Conservation (phyloP, 2,113 vertebrate species). For the Malaclemys terrapin region DNA sequence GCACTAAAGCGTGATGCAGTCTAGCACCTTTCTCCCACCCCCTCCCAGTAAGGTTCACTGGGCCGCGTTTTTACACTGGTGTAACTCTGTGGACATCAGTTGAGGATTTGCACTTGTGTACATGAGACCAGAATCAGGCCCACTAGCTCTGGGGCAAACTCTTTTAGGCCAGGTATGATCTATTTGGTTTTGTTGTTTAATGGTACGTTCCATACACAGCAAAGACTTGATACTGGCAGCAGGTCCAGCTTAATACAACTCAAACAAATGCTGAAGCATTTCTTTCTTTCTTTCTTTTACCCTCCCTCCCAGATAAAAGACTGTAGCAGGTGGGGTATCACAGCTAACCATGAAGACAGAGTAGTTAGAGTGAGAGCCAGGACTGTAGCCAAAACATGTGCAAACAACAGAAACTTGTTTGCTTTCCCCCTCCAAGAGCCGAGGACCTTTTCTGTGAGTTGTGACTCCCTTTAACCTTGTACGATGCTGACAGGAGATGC, state of each 20-base stretch:
- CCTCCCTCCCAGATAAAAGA: not conserved
- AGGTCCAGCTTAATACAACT: not conserved
- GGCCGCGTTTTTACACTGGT: not conserved
- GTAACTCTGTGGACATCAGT: fast-evolving
- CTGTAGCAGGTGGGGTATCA: too few relatives aligned
- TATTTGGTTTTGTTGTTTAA: fast-evolving
- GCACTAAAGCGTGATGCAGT: fast-evolving
- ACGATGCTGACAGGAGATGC: not conserved
- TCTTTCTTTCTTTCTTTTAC: not conserved
- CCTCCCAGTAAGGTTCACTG: fast-evolving
- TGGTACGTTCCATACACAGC: not conserved
- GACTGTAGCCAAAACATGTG: not conserved
- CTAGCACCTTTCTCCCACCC: not conserved
- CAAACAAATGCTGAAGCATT: not conserved
- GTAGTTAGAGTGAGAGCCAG: not conserved
- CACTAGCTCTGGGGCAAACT: not conserved
- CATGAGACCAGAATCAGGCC: not conserved
- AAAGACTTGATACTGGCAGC: not conserved
- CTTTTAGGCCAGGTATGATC: not conserved
- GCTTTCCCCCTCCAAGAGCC: not conserved
- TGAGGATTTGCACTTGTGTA: not conserved
- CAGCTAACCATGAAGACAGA: not conserved
- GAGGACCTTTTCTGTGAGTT: not conserved
- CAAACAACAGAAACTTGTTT: not conserved
- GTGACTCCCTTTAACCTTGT: not conserved